These are phyloP conservation scores for Dryococelus australis DNA, from an alignment of 2,888 invertebrate species.

Conservation along the genomic window DNA sequence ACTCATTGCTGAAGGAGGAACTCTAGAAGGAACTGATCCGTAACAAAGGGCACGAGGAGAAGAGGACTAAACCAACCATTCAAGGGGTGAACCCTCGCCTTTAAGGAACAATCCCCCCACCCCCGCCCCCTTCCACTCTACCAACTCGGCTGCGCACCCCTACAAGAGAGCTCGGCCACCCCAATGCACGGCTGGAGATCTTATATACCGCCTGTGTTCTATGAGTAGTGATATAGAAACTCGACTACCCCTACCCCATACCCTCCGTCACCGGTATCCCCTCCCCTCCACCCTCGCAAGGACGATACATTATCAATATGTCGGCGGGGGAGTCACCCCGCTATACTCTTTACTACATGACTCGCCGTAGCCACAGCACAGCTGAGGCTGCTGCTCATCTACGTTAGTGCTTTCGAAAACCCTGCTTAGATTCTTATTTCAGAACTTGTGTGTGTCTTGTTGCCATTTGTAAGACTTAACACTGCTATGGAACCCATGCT, in stretches of 20 bases:
- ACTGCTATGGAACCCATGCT: too few species aligned
- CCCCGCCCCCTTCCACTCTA: background rate
- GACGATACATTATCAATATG: conserved; percentile 4
- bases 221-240: background rate
- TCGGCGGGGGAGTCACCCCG: background rate
- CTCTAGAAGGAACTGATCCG: background rate
- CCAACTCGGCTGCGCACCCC: background rate
- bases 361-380: too few species aligned
- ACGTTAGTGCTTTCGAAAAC: too few species aligned
- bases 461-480: too few species aligned
- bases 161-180: background rate
- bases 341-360: background rate
- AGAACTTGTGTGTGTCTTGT: too few species aligned
- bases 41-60: background rate
- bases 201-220: conserved; percentile 16
- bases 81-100: background rate
- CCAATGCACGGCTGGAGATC: background rate
- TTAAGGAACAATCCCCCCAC: background rate
- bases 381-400: too few species aligned
- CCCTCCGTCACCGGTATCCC: too few species aligned
- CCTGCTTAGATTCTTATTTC: too few species aligned
- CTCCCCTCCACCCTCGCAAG: background rate
- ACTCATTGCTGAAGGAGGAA: background rate
- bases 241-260: background rate
- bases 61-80: background rate